Conservation (phyloP, 37 sponge, comb jelly and placozoan genomes). For the Petrosia ficiformis region DNA sequence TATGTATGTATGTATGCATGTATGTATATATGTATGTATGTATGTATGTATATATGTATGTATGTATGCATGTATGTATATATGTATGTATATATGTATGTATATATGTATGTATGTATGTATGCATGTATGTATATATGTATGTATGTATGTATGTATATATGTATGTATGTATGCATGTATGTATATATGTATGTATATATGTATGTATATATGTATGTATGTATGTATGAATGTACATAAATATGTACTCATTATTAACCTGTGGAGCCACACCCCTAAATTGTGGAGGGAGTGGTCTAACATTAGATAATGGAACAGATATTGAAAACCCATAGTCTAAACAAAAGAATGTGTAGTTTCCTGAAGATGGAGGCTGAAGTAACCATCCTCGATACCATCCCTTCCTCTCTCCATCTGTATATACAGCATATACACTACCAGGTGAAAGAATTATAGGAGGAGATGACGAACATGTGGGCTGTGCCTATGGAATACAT, state of each 20-base stretch:
- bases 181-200: not conserved
- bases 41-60: not conserved
- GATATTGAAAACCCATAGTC: slow-evolving; percentile 41
- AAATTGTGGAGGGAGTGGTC: slow-evolving; percentile 22
- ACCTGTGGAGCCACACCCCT: slow-evolving; percentile 52
- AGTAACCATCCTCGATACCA: slow-evolving; percentile 22
- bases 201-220: not conserved
- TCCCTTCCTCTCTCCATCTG: not conserved
- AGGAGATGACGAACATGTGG: not conserved
- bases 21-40: not conserved
- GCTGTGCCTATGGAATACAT: not conserved
- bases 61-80: not conserved
- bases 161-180: not conserved
- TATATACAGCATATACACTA: not conserved
- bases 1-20: not conserved
- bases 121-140: not conserved
- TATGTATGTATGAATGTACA: no score
- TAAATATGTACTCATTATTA: not conserved
- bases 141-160: not conserved
- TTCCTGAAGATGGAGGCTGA: no score
- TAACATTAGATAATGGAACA: slow-evolving; percentile 4
- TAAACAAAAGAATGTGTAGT: not conserved
- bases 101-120: not conserved
- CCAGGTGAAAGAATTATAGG: not conserved
- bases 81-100: not conserved